These are phyloP conservation scores for Xanthorhoe spadicearia DNA, from an alignment of 2,888 invertebrate species.

Conservation along the genomic window DNA sequence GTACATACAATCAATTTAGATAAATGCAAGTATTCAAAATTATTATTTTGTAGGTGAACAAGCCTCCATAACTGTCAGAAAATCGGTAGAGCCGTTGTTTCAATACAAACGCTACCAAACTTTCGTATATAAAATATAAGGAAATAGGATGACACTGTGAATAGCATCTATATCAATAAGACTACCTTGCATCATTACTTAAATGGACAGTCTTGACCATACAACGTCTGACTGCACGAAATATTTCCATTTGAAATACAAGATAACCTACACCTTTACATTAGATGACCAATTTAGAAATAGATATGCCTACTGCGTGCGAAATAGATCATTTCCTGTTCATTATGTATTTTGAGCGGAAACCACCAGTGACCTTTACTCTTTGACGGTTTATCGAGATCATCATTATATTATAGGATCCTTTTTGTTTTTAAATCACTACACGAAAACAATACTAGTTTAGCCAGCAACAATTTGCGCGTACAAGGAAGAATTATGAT, in stretches of 20 bases:
- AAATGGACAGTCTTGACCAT: background rate
- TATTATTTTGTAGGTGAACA: too few relatives aligned
- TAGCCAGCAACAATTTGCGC: background rate
- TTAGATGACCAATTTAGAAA: slow-evolving; percentile 24
- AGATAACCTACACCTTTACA: slow-evolving; percentile 22
- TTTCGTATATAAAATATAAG: background rate
- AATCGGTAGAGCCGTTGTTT: background rate
- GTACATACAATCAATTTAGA: too few relatives aligned
- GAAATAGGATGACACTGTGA: background rate
- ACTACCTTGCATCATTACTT: background rate
- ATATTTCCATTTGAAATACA: slow-evolving; percentile 15
- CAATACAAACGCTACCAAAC: background rate
- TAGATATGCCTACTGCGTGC: slow-evolving; percentile 22
- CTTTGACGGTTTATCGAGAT: slow-evolving; percentile 1
- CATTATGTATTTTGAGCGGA: slow-evolving; percentile 36
- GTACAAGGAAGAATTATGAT: background rate
- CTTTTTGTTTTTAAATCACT: background rate
- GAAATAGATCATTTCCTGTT: slow-evolving; percentile 35
- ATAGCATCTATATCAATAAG: background rate
- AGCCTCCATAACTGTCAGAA: background rate
- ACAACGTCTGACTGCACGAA: background rate
- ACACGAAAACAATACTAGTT: background rate
- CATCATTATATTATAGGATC: background rate
- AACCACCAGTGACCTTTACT: slow-evolving; percentile 37
- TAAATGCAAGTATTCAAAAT: too few relatives aligned